Base-by-base conservation (phyloP, 2,797 vertebrate species). In the Carapus acus region DNA sequence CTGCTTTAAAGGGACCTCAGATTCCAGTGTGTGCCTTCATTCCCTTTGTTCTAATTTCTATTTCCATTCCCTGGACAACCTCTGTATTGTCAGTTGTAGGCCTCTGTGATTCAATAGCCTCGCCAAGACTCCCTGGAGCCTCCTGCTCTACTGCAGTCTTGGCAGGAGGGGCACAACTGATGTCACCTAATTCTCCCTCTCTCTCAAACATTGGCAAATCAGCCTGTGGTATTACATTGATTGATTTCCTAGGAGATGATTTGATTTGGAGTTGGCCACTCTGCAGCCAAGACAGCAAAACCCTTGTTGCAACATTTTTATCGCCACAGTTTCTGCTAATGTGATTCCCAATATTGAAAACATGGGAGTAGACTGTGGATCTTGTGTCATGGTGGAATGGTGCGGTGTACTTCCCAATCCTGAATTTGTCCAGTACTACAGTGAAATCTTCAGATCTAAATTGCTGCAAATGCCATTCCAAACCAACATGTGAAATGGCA, bases 1-100 rank as follows among this genome's bases (percentile, higher is more conserved):
- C 50, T 13, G 54, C 45, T 48, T 58, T 44, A 39, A 41, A 29
- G 19, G 34, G 14, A 46, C 47, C 56, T 62, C 60, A 54, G 67
- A 64, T 74, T 21, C 38, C 68, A 65, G 74, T 50, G 63, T 58
- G 59, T 55, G 59, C 71, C 62, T 73, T 69, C 62, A 55, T 76
- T 74, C 47, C 40, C 67, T 84, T 85, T 85, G 76, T 81, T 83
- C 74, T 79, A 80, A 78, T 83, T 84, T 84, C 70, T 82, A 80
- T 80, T 80, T 77, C 65, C 71, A 49, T 86, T 73, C 74, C 56
- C 56, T 69, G 79, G 81, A 83, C 80, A 77, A 61, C 75, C 73
- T 74, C 77, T 69, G 79, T 70, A 71, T 76, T 78, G 74, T 82
- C 74, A 69, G 74, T 71, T 67, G 55, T 65, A 54, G 29, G 74